Evolutionary conservation across 2,113 vertebrate genomes (phyloP).

Genomic region (Polypterus bichir): DNA sequence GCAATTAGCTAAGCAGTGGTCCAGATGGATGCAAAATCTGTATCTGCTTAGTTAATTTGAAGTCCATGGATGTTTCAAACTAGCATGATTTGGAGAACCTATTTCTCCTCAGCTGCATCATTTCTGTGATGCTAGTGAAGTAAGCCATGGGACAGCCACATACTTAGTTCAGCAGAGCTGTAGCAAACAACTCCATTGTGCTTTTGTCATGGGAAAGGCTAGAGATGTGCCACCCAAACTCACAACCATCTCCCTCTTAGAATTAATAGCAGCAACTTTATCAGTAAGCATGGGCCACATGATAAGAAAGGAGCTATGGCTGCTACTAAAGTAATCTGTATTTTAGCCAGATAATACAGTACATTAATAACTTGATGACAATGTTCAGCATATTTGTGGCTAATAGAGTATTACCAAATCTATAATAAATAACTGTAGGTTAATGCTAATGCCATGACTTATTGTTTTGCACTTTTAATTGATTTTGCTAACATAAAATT

Average conservation of each 20-base stretch:
- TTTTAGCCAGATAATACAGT: slow-evolving; percentile 15
- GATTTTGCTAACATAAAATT: too few species aligned
- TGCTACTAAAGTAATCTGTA: neutral
- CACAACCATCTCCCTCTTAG: neutral
- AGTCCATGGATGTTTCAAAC: neutral
- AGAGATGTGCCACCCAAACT: slow-evolving; percentile 5
- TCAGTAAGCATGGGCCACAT: slow-evolving; percentile 10
- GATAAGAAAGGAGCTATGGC: slow-evolving; percentile 6
- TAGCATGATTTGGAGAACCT: neutral
- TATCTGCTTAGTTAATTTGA: neutral
- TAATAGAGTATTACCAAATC: neutral
- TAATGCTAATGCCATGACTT: too few species aligned
- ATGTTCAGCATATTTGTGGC: slow-evolving; percentile 12
- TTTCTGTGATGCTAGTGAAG: slow-evolving; percentile 14
- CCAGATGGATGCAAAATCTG: slow-evolving; percentile 5
- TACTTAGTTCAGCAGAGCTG: slow-evolving; percentile 4
- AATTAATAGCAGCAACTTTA: slow-evolving; percentile 3
- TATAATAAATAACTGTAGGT: too few species aligned
- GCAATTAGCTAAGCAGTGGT: neutral
- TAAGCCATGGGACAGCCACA: slow-evolving; percentile 8
- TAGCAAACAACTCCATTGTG: neutral
- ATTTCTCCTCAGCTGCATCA: slow-evolving; percentile 9
- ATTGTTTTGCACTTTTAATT: too few species aligned
- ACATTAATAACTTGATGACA: slow-evolving; percentile 6
- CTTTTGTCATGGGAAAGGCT: slow-evolving; percentile 14